Conservation (phyloP, 2,113 vertebrate genomes). For the Rattus rattus region DNA sequence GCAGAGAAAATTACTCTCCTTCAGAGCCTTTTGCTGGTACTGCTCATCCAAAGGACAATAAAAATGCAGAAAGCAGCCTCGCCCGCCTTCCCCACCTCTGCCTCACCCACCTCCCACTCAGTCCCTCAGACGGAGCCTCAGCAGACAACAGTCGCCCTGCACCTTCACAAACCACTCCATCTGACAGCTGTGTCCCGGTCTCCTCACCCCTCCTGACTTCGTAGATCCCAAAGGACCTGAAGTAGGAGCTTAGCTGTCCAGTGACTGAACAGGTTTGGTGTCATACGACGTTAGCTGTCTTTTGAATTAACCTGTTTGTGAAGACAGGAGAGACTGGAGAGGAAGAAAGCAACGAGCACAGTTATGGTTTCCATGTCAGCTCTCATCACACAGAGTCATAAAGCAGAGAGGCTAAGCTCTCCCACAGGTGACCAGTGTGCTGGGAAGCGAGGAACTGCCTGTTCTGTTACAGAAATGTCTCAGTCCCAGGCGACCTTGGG, state of each 20-base stretch:
- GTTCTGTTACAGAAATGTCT: neutral
- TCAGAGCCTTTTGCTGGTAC: neutral
- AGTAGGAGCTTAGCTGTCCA: neutral
- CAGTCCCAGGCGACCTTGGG: neutral
- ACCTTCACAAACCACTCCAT: neutral
- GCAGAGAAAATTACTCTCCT: conserved; percentile 46
- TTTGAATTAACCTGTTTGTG: neutral
- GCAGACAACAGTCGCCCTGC: accelerated
- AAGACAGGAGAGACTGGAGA: neutral
- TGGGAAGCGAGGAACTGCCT: neutral
- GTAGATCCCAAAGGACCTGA: neutral
- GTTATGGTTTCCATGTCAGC: neutral
- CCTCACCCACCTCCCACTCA: neutral
- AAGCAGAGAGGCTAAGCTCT: neutral
- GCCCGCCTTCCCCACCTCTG: neutral
- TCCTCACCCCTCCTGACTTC: neutral
- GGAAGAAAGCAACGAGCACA: neutral
- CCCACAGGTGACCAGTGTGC: accelerated
- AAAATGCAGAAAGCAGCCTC: neutral
- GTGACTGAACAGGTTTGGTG: neutral
- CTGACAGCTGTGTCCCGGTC: neutral
- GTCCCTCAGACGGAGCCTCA: neutral
- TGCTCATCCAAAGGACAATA: conserved; percentile 25
- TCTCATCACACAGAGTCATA: neutral
- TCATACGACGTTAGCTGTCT: neutral